Conservation (phyloP, 1,140 invertebrate genomes). For the Rhynchophorus ferrugineus region DNA sequence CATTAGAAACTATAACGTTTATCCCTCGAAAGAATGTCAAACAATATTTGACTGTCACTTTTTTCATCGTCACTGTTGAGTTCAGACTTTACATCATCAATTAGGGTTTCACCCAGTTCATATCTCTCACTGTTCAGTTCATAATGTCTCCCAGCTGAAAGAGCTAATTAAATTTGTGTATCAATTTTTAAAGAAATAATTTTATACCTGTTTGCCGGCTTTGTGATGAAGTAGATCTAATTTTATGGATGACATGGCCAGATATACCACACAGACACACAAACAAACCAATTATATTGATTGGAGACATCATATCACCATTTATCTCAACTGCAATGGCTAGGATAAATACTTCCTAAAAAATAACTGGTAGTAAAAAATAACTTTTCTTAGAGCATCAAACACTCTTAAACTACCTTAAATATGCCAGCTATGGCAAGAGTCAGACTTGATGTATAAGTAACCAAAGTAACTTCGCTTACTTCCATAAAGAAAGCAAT, state of each 20-base stretch:
- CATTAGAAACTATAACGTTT: constrained; percentile 19
- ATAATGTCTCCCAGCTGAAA: constrained; percentile 19
- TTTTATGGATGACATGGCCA: constrained; percentile 78
- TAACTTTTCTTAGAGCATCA: too few relatives aligned
- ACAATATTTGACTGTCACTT: constrained; percentile 36
- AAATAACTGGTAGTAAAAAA: constrained; percentile 20
- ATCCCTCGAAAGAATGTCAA: constrained; percentile 36
- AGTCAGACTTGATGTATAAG: constrained; percentile 94
- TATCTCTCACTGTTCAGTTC: constrained; percentile 25
- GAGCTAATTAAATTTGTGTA: background rate
- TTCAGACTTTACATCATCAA: constrained; percentile 22
- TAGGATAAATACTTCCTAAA: constrained; percentile 84
- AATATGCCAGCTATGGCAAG: constrained; percentile 92
- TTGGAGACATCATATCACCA: constrained; percentile 71
- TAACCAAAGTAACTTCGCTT: constrained; percentile 87
- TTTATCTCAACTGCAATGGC: constrained; percentile 77
- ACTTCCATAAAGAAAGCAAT: constrained; percentile 94
- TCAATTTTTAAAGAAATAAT: background rate
- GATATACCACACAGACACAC: constrained; percentile 85
- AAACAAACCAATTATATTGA: constrained; percentile 81
- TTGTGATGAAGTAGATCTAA: constrained; percentile 30
- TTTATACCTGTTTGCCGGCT: constrained; percentile 4
- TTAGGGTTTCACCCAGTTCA: constrained; percentile 30
- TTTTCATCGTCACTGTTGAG: constrained; percentile 30
- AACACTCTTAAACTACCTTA: constrained; percentile 60